Evolutionary conservation across 2,113 vertebrate genomes (phyloP).

Genomic region (Panthera tigris): DNA sequence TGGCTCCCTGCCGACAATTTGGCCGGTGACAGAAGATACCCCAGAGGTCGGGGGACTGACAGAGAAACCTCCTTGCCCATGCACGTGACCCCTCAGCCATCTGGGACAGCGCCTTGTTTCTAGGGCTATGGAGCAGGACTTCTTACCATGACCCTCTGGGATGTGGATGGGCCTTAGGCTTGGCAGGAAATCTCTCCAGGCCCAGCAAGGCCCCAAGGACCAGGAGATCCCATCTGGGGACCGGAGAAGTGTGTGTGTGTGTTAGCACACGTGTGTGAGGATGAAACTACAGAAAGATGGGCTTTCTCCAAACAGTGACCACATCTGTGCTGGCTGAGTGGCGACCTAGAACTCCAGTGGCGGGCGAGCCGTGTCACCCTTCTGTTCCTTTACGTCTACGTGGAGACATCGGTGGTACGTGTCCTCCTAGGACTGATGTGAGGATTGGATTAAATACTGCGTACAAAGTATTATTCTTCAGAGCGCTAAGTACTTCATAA

Average conservation of each 20-base stretch:
- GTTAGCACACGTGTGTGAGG: background rate
- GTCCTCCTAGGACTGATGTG: rapidly evolving
- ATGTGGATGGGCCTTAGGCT: rapidly evolving
- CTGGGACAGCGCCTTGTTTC: background rate
- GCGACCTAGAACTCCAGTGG: background rate
- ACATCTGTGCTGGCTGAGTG: rapidly evolving
- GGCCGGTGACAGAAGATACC: background rate
- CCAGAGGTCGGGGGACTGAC: background rate
- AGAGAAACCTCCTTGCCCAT: background rate
- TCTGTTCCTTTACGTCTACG: rapidly evolving
- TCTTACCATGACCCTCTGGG: background rate
- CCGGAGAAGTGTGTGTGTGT: background rate
- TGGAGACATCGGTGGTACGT: rapidly evolving
- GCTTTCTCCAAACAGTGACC: background rate
- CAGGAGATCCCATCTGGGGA: rapidly evolving
- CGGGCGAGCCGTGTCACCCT: rapidly evolving
- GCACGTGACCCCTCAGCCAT: background rate
- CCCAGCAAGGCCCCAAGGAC: rapidly evolving
- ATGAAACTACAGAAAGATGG: background rate
- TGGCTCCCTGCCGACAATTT: background rate
- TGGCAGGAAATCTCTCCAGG: background rate
- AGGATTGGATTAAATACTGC: background rate
- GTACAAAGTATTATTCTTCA: rapidly evolving
- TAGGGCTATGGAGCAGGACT: too few species aligned
- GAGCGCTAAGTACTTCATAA: background rate